Evolutionary conservation across 1,140 invertebrate species (phyloP).

Genomic region (Monomorium pharaonis): DNA sequence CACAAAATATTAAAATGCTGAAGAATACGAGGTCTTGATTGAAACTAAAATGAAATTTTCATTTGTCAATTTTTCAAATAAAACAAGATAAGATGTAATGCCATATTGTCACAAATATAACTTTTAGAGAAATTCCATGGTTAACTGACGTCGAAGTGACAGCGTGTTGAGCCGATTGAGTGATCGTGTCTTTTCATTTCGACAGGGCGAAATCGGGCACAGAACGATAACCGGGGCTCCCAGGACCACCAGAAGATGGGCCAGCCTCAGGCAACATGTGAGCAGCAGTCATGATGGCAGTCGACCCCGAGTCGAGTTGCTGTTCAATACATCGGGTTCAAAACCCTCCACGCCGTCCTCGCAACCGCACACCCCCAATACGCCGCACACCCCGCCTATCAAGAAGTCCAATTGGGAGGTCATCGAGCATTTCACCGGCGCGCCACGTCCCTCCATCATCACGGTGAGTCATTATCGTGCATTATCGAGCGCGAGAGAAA

Average conservation of each 20-base stretch:
- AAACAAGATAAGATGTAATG: not conserved
- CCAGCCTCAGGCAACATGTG: conserved; percentile 84
- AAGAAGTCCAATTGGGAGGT: conserved; percentile 95
- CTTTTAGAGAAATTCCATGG: not conserved
- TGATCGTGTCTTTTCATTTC: conserved; percentile 4
- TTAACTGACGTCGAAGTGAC: not conserved
- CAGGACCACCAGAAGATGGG: conserved; percentile 82
- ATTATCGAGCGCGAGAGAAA: not conserved
- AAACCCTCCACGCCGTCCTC: conserved; percentile 80
- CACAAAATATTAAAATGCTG: too few relatives aligned
- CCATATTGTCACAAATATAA: not conserved
- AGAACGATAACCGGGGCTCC: conserved; percentile 74
- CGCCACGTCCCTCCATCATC: conserved; percentile 82
- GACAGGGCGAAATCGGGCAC: conserved; percentile 74
- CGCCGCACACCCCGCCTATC: conserved; percentile 85
- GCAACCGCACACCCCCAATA: conserved; percentile 80
- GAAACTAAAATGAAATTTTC: not conserved
- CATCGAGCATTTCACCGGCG: conserved; percentile 91
- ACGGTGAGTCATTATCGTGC: conserved; percentile 71
- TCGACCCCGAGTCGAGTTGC: conserved; percentile 75
- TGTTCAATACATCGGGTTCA: conserved; percentile 80
- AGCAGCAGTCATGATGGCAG: conserved; percentile 73
- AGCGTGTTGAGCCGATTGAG: not conserved
- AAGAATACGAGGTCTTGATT: not conserved
- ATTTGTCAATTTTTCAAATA: not conserved